Evolutionary conservation across 2,113 vertebrate species (phyloP).

Genomic region (Nothoprocta pentlandii): DNA sequence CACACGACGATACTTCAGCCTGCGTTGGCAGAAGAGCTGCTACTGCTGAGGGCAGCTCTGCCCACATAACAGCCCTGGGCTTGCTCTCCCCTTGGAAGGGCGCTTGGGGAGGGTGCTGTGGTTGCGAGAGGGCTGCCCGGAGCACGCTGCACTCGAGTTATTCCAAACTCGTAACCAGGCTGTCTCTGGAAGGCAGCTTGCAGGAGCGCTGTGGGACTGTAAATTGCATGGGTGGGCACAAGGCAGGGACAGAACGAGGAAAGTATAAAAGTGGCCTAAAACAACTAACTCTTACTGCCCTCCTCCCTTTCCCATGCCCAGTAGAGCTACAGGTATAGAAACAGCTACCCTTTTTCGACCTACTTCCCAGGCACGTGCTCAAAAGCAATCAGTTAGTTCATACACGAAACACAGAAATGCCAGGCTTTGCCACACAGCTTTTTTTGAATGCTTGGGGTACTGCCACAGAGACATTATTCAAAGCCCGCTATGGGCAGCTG

Average conservation of each 20-base stretch:
- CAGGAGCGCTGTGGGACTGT: not conserved
- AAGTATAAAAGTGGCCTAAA: not conserved
- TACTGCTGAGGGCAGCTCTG: not conserved
- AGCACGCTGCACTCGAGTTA: fast-evolving
- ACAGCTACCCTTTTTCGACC: not conserved
- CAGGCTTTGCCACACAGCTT: not conserved
- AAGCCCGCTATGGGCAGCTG: not conserved
- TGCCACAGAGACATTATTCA: conserved; percentile 22
- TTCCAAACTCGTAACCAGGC: not conserved
- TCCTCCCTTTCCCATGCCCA: conserved; percentile 10
- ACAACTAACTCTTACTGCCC: not conserved
- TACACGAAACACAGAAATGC: not conserved
- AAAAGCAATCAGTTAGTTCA: not conserved
- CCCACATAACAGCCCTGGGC: fast-evolving
- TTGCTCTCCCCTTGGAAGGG: not conserved
- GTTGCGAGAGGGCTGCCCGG: not conserved
- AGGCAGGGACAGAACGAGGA: not conserved
- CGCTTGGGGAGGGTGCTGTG: not conserved
- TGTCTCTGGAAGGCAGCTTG: not conserved
- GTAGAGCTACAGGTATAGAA: not conserved
- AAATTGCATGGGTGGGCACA: not conserved
- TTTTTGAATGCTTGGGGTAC: not conserved
- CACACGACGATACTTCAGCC: not conserved
- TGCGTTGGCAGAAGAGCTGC: not conserved
- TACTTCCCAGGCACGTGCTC: not conserved